Evolutionary conservation across 2,888 invertebrate genomes (phyloP).

Genomic region (Epiblema foenella): DNA sequence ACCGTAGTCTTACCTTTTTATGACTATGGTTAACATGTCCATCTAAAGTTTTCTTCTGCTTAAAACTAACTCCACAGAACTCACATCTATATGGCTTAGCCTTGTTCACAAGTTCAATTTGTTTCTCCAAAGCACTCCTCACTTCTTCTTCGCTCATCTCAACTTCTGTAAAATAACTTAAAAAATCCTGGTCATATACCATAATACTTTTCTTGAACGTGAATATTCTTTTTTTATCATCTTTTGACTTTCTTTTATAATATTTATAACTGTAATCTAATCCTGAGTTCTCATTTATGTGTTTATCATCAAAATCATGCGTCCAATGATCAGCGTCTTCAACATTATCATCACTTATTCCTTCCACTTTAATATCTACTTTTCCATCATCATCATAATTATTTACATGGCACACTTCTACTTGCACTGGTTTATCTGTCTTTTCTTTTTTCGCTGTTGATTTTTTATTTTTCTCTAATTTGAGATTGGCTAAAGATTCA

Average conservation of each 20-base stretch:
- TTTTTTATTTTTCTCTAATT: constrained; percentile 12
- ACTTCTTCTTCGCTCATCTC: constrained; percentile 17
- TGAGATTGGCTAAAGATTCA: constrained; percentile 1
- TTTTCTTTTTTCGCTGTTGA: constrained; percentile 1
- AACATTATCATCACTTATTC: not conserved
- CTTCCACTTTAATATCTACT: constrained; percentile 10
- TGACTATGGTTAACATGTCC: constrained; percentile 18
- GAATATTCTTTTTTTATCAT: constrained; percentile 10
- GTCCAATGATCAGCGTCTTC: constrained; percentile 16
- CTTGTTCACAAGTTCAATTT: constrained; percentile 8
- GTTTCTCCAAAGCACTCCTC: not conserved
- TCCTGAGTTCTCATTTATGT: not conserved
- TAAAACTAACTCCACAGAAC: constrained; percentile 14
- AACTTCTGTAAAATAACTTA: constrained; percentile 13
- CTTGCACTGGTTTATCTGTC: not conserved
- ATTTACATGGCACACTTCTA: not conserved
- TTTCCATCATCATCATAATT: not conserved
- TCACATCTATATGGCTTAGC: constrained; percentile 4
- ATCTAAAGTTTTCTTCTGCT: constrained; percentile 13
- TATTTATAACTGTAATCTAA: constrained; percentile 1
- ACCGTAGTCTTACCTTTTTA: constrained; percentile 21
- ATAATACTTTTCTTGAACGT: constrained; percentile 18
- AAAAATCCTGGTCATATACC: not conserved
- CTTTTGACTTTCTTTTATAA: not conserved
- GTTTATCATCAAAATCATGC: constrained; percentile 4